These are phyloP conservation scores for Opisthocomus hoazin DNA, from an alignment of 2,113 vertebrate species.

Conservation along the genomic window DNA sequence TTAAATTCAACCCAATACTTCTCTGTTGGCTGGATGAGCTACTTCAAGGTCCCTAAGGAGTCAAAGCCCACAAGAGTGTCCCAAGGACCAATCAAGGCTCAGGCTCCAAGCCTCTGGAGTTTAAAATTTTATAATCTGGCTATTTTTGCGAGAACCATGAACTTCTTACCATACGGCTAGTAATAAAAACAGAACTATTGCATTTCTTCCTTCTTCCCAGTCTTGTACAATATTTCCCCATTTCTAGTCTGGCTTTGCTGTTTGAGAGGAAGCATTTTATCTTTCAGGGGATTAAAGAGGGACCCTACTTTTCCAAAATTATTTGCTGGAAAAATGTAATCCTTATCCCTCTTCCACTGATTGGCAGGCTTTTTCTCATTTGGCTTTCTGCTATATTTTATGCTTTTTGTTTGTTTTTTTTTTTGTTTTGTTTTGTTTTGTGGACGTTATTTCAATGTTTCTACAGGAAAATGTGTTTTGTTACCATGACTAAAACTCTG, in stretches of 20 bases:
- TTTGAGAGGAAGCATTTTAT: background rate
- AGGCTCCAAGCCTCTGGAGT: background rate
- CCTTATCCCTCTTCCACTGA: background rate
- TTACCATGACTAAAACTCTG: background rate
- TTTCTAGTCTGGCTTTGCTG: background rate
- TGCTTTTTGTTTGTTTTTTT: fast-evolving
- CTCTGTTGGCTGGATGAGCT: background rate
- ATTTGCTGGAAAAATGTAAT: background rate
- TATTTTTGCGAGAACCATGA: background rate
- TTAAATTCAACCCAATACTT: background rate
- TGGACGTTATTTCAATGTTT: too few relatives aligned
- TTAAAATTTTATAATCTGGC: constrained; percentile 12
- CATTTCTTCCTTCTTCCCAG: background rate
- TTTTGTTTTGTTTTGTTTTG: background rate
- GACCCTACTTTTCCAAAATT: background rate
- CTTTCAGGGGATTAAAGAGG: background rate
- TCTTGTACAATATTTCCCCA: fast-evolving
- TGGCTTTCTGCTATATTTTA: background rate
- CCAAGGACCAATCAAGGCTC: background rate
- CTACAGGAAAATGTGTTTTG: background rate
- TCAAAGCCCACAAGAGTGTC: background rate
- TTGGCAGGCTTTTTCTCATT: background rate
- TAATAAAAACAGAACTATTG: background rate
- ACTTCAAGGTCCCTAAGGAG: background rate
- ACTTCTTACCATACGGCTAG: background rate